phyloP scores from a whole-genome alignment of 2,888 invertebrate species.

The Lomographa bimaculata region DNA sequence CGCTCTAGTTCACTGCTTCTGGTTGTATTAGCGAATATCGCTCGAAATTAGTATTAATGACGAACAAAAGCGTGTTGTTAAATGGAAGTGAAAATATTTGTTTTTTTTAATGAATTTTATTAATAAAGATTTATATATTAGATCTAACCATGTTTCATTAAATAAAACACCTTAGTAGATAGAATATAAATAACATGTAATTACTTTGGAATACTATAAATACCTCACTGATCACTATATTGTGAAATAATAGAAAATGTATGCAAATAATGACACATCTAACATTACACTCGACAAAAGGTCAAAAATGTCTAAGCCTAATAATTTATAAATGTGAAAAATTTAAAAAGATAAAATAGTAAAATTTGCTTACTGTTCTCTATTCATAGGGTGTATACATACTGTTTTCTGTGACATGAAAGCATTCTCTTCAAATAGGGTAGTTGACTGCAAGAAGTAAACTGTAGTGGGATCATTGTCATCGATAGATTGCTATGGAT shows the following conservation, averaged over 20 bases:
- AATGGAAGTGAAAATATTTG: slow-evolving; percentile 16
- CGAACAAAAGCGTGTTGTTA: slow-evolving; percentile 29
- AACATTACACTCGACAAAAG: too few relatives aligned
- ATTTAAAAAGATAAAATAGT: too few relatives aligned
- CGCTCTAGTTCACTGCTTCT: slow-evolving; percentile 35
- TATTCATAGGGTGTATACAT: too few relatives aligned
- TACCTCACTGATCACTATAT: slow-evolving; percentile 23
- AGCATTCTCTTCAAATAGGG: too few relatives aligned
- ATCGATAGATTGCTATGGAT: too few relatives aligned
- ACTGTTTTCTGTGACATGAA: too few relatives aligned
- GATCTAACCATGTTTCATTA: slow-evolving; percentile 26
- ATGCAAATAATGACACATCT: too few relatives aligned
- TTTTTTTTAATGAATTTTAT: slow-evolving; percentile 23
- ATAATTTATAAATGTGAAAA: too few relatives aligned
- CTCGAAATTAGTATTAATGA: slow-evolving; percentile 25
- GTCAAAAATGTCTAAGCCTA: too few relatives aligned
- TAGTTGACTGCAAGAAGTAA: too few relatives aligned
- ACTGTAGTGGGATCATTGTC: too few relatives aligned
- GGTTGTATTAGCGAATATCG: slow-evolving; percentile 8
- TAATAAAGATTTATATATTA: slow-evolving; percentile 40
- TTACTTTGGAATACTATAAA: slow-evolving; percentile 40
- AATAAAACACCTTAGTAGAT: slow-evolving; percentile 17
- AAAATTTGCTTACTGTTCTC: too few relatives aligned
- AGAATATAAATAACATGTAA: slow-evolving; percentile 32
- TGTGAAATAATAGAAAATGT: slow-evolving; percentile 12